A percentile compares a stretch with the other conserved stretches of the same genome.
Conservation (phyloP, 1,140 invertebrate species). For the Rhizoglyphus robini region DNA sequence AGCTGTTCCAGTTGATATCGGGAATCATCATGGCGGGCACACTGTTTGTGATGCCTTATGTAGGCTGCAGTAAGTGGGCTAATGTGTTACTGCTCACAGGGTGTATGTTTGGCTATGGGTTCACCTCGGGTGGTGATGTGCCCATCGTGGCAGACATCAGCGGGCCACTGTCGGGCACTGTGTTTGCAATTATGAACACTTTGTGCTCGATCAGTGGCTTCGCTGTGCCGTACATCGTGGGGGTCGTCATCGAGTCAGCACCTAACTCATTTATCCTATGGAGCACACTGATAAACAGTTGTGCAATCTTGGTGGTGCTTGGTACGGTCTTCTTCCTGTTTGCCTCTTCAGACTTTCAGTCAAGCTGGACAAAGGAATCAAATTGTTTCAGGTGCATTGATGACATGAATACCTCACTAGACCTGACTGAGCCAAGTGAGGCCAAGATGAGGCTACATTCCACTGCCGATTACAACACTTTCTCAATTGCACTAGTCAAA, state of each 20-base stretch:
- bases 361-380: not conserved
- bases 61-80: slow-evolving; percentile 3
- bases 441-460: not conserved
- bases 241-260: slow-evolving; percentile 12
- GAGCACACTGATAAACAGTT: slow-evolving; percentile 18
- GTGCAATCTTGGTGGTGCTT: slow-evolving; percentile 14
- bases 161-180: slow-evolving; percentile 8
- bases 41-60: slow-evolving; percentile 5
- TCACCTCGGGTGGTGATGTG: slow-evolving; percentile 17
- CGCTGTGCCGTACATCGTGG: slow-evolving; percentile 21
- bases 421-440: not conserved
- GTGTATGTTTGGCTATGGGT: slow-evolving; percentile 14
- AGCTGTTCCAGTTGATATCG: slow-evolving; percentile 10
- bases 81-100: slow-evolving; percentile 10
- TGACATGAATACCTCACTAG: too few relatives aligned
- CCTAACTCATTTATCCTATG: slow-evolving; percentile 4
- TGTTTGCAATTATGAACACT: slow-evolving; percentile 20
- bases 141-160: slow-evolving; percentile 15
- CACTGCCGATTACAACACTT: not conserved
- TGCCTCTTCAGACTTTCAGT: not conserved
- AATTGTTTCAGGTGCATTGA: too few relatives aligned
- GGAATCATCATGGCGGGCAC: not conserved
- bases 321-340: slow-evolving; percentile 14
- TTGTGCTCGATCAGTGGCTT: slow-evolving; percentile 14
- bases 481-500: not conserved